These are phyloP conservation scores for Pseudopipra pipra DNA, from an alignment of 2,113 vertebrate genomes.

Conservation along the genomic window DNA sequence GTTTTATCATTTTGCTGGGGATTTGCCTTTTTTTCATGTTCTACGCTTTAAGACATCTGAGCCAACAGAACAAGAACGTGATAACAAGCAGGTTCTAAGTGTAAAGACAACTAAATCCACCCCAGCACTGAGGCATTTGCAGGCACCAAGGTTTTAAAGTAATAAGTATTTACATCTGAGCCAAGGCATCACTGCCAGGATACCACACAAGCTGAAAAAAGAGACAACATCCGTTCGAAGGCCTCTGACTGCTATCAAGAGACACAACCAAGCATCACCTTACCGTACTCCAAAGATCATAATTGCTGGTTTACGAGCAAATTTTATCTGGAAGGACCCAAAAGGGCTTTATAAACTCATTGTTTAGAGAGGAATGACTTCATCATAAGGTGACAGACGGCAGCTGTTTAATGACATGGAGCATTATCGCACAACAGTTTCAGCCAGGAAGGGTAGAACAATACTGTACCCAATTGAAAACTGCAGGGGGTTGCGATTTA, in stretches of 20 bases:
- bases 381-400: conserved; percentile 56
- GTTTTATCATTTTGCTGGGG: not conserved
- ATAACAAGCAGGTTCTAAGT: not conserved
- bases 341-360: conserved; percentile 45
- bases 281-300: not conserved
- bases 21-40: not conserved
- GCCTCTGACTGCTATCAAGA: not conserved
- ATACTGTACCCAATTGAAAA: conserved; percentile 34
- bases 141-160: not conserved
- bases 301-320: conserved; percentile 30
- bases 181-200: not conserved
- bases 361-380: conserved; percentile 50
- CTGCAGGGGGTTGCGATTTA: conserved; percentile 50
- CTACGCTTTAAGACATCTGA: not conserved
- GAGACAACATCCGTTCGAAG: not conserved
- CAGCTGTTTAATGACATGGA: conserved; percentile 66
- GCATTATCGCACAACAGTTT: conserved; percentile 32
- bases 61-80: not conserved
- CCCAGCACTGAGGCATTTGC: not conserved
- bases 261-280: conserved; percentile 29
- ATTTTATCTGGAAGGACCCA: conserved; percentile 45
- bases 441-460: conserved; percentile 52
- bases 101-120: not conserved
- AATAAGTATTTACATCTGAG: not conserved
- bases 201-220: not conserved